phyloP scores from a whole-genome alignment of 1,140 invertebrate species.

The Holcopasites calliopsidis region DNA sequence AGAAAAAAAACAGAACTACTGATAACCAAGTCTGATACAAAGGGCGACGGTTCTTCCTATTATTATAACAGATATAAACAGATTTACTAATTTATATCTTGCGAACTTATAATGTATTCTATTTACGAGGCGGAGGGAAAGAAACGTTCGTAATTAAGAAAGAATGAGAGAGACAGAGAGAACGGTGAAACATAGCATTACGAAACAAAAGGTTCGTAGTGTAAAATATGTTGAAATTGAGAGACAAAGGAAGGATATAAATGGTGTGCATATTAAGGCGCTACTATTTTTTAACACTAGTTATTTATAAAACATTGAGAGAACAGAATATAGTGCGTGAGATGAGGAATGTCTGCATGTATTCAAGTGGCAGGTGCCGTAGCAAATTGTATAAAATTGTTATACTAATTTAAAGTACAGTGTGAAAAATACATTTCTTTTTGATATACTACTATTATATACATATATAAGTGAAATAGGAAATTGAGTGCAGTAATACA shows the following conservation, averaged over 20 bases:
- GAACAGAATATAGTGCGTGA: slow-evolving; percentile 44
- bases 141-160: slow-evolving; percentile 41
- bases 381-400: slow-evolving; percentile 65
- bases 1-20: slow-evolving; percentile 54
- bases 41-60: slow-evolving; percentile 65
- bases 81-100: slow-evolving; percentile 70
- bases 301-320: slow-evolving; percentile 66
- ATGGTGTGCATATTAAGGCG: slow-evolving; percentile 67
- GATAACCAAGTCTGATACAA: slow-evolving; percentile 66
- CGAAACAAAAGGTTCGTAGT: slow-evolving; percentile 49
- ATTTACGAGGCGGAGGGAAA: slow-evolving; percentile 48
- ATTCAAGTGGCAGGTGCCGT: slow-evolving; percentile 48
- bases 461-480: slow-evolving; percentile 26
- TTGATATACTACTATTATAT: slow-evolving; percentile 28
- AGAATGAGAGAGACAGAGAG: slow-evolving; percentile 37
- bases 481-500: slow-evolving; percentile 35
- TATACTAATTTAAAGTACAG: slow-evolving; percentile 60
- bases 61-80: slow-evolving; percentile 65
- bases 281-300: slow-evolving; percentile 69
- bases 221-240: slow-evolving; percentile 48
- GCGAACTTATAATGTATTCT: slow-evolving; percentile 60
- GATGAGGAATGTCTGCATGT: slow-evolving; percentile 45
- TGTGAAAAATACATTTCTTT: slow-evolving; percentile 52
- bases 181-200: slow-evolving; percentile 43
- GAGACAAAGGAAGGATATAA: slow-evolving; percentile 54